Evolutionary conservation across 2,888 invertebrate species (phyloP), one percentile per base, ranked within the genome.

Genomic region (Diarsia mendica): DNA sequence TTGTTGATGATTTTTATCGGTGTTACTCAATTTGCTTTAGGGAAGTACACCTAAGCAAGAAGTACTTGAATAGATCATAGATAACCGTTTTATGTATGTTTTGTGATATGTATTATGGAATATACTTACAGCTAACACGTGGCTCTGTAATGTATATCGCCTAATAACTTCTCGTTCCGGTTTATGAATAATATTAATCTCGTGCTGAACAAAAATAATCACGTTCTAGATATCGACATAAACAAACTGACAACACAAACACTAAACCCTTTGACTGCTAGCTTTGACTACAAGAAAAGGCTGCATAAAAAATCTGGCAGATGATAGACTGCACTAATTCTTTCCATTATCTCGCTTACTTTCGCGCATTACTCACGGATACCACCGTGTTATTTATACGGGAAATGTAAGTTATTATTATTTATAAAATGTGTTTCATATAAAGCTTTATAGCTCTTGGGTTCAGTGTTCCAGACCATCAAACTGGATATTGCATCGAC

Each of bases 311-410:
- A 71, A 68, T 60, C 72, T 75, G 77, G 63, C 74, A 67, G n/a
- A n/a, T n/a, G n/a, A n/a, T n/a, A n/a, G 55, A 72, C 11, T 58
- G 55, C 68, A 68, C 67, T 75, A 80, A 84, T 84, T 67, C 77
- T 63, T 67, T 66, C 53, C 66, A 83, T 67, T 83, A 85, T 84
- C 64, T 71, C 3, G 65, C 49, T 53, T 74, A 81, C 51, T 76
- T 85, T 74, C n/a, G n/a, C n/a, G n/a, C n/a, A n/a, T n/a, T n/a
- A n/a, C n/a, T n/a, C n/a, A n/a, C n/a, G n/a, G n/a, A n/a, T n/a
- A n/a, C n/a, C n/a, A n/a, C n/a, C n/a, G n/a, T n/a, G n/a, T n/a
- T n/a, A n/a, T n/a, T n/a, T n/a, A n/a, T n/a, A n/a, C n/a, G n/a
- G n/a, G n/a, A n/a, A n/a, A n/a, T n/a, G n/a, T n/a, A n/a, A n/a